Percentiles rank a stretch among this genome's conserved stretches.
phyloP scores from a whole-genome alignment of 2,797 vertebrate genomes.

The Helarctos malayanus region DNA sequence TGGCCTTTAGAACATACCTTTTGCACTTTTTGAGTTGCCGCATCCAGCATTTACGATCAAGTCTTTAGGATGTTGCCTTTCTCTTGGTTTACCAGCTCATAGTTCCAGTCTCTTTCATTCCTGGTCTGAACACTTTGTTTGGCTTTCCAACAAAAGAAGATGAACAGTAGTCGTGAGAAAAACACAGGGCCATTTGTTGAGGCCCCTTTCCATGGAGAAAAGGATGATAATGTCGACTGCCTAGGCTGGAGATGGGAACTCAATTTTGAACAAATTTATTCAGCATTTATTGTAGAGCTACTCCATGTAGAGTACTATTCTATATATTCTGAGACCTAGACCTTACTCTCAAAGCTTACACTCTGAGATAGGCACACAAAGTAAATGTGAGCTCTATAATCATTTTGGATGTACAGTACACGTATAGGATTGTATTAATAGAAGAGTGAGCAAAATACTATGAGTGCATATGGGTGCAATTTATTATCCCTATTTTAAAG shows the following conservation, averaged over 20 bases:
- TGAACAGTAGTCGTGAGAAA: neutral
- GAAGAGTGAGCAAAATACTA: neutral
- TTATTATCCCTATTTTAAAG: neutral
- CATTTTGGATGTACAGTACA: neutral
- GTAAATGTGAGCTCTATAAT: neutral
- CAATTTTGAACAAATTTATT: neutral
- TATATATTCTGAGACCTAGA: neutral
- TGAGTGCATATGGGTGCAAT: neutral
- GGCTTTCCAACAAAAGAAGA: slow-evolving; percentile 6
- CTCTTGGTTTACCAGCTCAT: neutral
- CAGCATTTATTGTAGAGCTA: neutral
- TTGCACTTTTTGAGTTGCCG: neutral
- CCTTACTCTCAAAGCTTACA: neutral
- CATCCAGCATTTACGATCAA: neutral
- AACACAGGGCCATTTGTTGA: neutral
- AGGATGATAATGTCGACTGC: neutral
- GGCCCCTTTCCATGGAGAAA: neutral
- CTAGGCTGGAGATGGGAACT: neutral
- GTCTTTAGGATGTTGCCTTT: neutral
- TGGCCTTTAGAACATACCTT: slow-evolving; percentile 3
- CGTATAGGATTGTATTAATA: neutral
- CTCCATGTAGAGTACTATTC: neutral
- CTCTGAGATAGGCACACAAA: neutral
- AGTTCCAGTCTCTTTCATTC: neutral
- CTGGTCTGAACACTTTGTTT: neutral